phyloP scores from a whole-genome alignment of 2,113 vertebrate species.

The Lanius collurio region DNA sequence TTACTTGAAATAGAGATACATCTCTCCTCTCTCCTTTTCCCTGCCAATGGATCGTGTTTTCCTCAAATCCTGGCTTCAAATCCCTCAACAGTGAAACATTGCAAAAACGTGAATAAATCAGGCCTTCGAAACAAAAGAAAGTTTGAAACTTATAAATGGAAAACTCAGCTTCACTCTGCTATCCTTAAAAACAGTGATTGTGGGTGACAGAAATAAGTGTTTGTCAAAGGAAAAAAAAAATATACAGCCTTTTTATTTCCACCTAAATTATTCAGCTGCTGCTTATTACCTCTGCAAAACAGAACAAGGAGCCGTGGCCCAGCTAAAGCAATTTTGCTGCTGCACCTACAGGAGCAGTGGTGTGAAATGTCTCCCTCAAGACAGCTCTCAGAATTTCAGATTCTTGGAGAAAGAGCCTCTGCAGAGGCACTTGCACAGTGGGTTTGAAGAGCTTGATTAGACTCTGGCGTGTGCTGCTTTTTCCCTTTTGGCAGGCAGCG shows the following conservation, averaged over 20 bases:
- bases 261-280: constrained; percentile 49
- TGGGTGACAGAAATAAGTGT: constrained; percentile 35
- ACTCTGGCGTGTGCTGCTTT: neutral
- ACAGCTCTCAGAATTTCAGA: neutral
- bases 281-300: constrained; percentile 38
- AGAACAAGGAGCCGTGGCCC: neutral
- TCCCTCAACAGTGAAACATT: neutral
- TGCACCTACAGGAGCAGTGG: neutral
- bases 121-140: neutral
- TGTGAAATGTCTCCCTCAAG: constrained; percentile 39
- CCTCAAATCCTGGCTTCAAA: neutral
- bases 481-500: neutral
- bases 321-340: neutral
- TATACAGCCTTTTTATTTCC: neutral
- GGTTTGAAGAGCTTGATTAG: neutral
- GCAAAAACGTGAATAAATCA: neutral
- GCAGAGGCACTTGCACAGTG: neutral
- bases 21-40: neutral
- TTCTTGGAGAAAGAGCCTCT: neutral
- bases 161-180: neutral
- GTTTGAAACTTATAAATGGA: neutral
- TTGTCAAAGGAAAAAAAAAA: constrained; percentile 8
- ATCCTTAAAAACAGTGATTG: neutral
- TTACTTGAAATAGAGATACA: neutral
- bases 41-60: neutral